phyloP scores from a whole-genome alignment of 2,797 vertebrate species.

The Serranus cabrilla region DNA sequence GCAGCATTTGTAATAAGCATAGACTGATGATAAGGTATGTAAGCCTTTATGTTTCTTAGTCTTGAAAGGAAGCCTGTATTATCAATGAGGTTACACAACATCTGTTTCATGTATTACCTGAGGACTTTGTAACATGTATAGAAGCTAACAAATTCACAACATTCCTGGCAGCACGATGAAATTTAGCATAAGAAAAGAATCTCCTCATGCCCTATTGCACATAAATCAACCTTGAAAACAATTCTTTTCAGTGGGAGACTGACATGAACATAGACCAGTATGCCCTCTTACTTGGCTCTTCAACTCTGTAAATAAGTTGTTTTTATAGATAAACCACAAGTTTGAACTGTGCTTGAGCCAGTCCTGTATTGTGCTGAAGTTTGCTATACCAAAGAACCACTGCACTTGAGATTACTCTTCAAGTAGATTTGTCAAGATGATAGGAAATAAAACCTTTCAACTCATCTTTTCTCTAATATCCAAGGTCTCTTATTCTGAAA shows the following conservation, averaged over 20 bases:
- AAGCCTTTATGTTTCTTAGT: neutral
- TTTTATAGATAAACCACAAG: neutral
- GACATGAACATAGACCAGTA: constrained; percentile 28
- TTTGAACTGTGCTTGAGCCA: constrained; percentile 11
- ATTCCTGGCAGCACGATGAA: neutral
- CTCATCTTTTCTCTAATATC: constrained; percentile 12
- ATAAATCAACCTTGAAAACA: constrained; percentile 48
- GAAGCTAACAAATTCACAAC: neutral
- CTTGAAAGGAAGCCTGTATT: neutral
- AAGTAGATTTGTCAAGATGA: constrained; percentile 11
- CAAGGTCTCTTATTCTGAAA: constrained; percentile 3
- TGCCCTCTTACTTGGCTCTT: neutral
- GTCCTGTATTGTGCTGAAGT: neutral
- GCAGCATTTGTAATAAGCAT: too few species aligned
- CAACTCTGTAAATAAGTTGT: constrained; percentile 10
- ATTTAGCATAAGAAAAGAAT: constrained; percentile 21
- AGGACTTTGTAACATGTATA: neutral
- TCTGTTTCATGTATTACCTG: neutral
- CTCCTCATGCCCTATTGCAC: constrained; percentile 16
- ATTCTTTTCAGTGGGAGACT: constrained; percentile 23
- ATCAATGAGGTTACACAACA: neutral
- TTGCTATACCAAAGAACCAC: constrained; percentile 5
- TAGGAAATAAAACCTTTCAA: neutral
- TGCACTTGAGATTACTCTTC: constrained; percentile 5
- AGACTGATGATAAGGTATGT: too few species aligned